These are phyloP conservation scores for Ophion costatus DNA, from an alignment of 2,888 invertebrate genomes.

Conservation along the genomic window DNA sequence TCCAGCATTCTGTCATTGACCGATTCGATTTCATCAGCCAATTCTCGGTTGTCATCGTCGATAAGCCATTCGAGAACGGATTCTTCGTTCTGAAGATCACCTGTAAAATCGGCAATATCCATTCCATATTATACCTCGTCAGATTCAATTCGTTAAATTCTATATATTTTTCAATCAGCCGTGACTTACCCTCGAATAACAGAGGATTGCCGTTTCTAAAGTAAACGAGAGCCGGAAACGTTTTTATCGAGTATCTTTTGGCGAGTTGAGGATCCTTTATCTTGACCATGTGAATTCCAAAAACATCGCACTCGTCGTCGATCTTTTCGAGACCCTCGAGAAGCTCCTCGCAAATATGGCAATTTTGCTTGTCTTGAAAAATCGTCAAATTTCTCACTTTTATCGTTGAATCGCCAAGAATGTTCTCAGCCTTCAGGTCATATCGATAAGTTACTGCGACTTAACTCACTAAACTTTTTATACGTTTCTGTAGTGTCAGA, in stretches of 20 bases:
- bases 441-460: no score
- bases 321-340: constrained; percentile 94
- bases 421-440: no score
- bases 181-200: constrained; percentile 85
- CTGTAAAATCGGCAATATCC: constrained; percentile 81
- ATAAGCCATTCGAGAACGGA: constrained; percentile 96
- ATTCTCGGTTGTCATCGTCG: constrained; percentile 96
- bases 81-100: constrained; percentile 96
- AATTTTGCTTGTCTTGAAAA: constrained; percentile 92
- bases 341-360: constrained; percentile 96
- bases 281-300: constrained; percentile 96
- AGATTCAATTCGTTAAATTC: neutral
- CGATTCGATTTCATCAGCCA: constrained; percentile 97
- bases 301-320: constrained; percentile 96
- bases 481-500: no score
- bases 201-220: constrained; percentile 90
- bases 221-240: constrained; percentile 96
- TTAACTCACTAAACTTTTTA: no score
- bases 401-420: no score
- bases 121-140: neutral
- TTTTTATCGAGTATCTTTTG: constrained; percentile 96
- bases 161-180: neutral
- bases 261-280: constrained; percentile 96
- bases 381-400: neutral
- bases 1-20: constrained; percentile 96